Base-by-base conservation (phyloP, 2,888 invertebrate genomes). In the Trichogramma evanescens region DNA sequence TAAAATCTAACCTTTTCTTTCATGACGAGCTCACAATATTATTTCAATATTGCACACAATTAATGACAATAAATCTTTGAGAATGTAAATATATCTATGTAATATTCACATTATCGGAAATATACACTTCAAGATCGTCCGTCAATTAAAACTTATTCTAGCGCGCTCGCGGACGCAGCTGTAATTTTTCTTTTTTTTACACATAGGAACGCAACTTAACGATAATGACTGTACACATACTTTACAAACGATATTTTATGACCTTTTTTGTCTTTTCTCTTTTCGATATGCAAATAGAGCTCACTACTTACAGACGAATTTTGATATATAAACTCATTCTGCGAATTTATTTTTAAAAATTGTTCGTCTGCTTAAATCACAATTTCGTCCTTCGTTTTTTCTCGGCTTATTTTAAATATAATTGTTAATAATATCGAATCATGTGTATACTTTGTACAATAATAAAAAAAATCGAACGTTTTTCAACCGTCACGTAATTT, bases 221-320 rank as follows among this genome's bases (percentile, higher is more conserved):
- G 43, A 59, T 59, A 66, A 66, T 66, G 59, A 64, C 64, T 65
- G 59, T 66, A 66, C 65, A 68, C 58, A 64, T 57, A 9, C 57
- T 62, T 62, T 53, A 46, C 41, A 26, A 26, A 26, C 26, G 26
- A 26, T 26, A 26, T 26, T 26, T 26, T 26, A 26, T 26, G 26
- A 26, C 26, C 26, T 26, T 26, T 26, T 26, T 26, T 26, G 26
- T 26, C 26, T 26, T 26, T 26, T 26, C 26, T 26, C 26, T 26
- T 62, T 59, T 59, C 56, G 61, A 64, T 59, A 61, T 61, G 59
- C 62, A 61, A 64, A 62, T 58, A 58, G 55, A 64, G 53, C 40
- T 55, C 45, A 59, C 62, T 64, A 62, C 62, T 62, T 59, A 62
- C 64, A 59, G 54, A 64, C 45, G 54, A 61, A 48, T 46, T 49